A percentile compares a stretch with the other conserved stretches of the same genome.
Evolutionary conservation across 2,797 vertebrate species (phyloP).

Genomic region (Dallia pectoralis): DNA sequence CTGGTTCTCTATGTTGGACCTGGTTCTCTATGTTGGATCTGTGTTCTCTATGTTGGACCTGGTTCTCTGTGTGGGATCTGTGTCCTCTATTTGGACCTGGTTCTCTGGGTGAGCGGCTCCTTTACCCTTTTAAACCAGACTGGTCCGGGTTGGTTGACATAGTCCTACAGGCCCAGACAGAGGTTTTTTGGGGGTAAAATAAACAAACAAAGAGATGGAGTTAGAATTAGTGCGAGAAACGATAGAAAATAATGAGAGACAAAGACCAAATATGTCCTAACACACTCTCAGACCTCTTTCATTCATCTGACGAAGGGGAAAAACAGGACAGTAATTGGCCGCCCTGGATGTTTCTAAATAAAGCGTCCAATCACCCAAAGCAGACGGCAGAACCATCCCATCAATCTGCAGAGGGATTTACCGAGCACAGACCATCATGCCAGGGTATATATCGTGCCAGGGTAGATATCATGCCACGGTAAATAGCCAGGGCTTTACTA

Average conservation of each 20-base stretch:
- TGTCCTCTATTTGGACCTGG: too few relatives aligned
- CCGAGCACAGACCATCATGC: conserved; percentile 61
- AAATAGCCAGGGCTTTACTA: conserved; percentile 63
- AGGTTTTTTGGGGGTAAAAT: conserved; percentile 8
- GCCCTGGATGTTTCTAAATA: conserved; percentile 55
- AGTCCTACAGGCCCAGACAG: neutral
- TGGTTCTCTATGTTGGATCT: conserved; percentile 25
- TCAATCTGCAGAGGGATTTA: conserved; percentile 62
- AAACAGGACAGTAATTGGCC: conserved; percentile 14
- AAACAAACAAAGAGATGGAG: neutral
- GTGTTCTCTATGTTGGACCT: conserved; percentile 45
- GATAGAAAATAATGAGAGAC: neutral
- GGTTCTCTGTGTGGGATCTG: conserved; percentile 41
- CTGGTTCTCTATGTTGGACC: too few relatives aligned
- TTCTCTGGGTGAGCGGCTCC: conserved; percentile 46
- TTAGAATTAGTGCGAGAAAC: neutral
- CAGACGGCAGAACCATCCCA: conserved; percentile 44
- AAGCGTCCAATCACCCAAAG: conserved; percentile 46
- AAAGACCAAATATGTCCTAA: neutral
- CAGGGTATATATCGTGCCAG: too few relatives aligned
- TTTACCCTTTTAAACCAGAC: conserved; percentile 53
- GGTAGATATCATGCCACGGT: conserved; percentile 62
- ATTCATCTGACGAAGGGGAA: neutral
- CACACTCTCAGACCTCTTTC: neutral
- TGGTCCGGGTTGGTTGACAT: conserved; percentile 19